A percentile compares a stretch with the other conserved stretches of the same genome.
Evolutionary conservation across 2,797 vertebrate genomes (phyloP).

Genomic region (Thripadectes ignobilis): DNA sequence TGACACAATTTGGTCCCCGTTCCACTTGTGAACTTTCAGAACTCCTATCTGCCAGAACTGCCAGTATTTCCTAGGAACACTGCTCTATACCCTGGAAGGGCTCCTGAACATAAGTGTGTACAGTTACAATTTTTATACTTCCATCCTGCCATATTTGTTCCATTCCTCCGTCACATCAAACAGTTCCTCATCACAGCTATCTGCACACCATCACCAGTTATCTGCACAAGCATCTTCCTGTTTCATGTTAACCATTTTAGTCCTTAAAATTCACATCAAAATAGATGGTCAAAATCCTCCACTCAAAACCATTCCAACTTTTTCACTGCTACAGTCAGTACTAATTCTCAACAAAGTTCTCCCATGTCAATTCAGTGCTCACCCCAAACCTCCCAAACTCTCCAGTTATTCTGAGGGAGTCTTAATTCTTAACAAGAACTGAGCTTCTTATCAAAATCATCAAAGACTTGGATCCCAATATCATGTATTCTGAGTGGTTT

Average conservation of each 20-base stretch:
- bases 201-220: neutral
- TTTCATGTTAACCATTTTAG: neutral
- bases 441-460: neutral
- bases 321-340: neutral
- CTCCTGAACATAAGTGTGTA: neutral
- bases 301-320: neutral
- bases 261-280: neutral
- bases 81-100: neutral
- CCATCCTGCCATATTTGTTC: neutral
- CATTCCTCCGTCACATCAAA: neutral
- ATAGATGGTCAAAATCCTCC: neutral
- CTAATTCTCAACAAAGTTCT: neutral
- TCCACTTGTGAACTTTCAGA: neutral
- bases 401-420: neutral
- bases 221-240: neutral
- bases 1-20: neutral
- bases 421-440: neutral
- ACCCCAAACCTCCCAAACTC: neutral
- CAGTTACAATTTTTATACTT: neutral
- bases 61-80: neutral
- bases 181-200: neutral
- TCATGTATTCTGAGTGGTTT: neutral
- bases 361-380: neutral
- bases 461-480: neutral
- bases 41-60: neutral